Evolutionary conservation across 2,888 invertebrate species (phyloP).

Genomic region (Drymonia ruficornis): DNA sequence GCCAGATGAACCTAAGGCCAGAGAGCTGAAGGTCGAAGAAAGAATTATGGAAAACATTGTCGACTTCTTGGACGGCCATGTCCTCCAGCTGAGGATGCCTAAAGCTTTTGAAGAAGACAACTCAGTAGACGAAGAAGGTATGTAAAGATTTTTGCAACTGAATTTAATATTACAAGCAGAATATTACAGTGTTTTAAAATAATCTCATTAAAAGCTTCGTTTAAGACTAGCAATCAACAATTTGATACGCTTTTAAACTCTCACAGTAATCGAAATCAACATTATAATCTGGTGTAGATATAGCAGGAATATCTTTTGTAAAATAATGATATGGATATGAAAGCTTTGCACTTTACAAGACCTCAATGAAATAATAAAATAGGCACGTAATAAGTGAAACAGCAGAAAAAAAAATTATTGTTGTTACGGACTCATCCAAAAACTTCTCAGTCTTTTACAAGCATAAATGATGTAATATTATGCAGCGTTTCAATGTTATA

Average conservation of each 20-base stretch:
- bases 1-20: slow-evolving; percentile 70
- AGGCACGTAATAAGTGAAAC: no score
- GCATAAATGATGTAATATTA: slow-evolving; percentile 1
- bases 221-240: neutral
- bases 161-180: no score
- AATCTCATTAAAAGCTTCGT: neutral
- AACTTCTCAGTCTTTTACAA: neutral
- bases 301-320: neutral
- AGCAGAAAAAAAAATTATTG: no score
- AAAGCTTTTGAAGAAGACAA: slow-evolving; percentile 75
- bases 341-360: no score
- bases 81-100: slow-evolving; percentile 76
- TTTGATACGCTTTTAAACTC: neutral
- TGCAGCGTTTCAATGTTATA: neutral
- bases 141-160: slow-evolving; percentile 15
- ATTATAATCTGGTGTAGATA: neutral
- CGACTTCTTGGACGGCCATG: slow-evolving; percentile 75
- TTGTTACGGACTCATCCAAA: neutral
- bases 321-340: no score
- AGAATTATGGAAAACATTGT: slow-evolving; percentile 77
- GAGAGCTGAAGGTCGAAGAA: slow-evolving; percentile 73
- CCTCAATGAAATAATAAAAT: no score
- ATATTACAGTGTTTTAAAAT: neutral
- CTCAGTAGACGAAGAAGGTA: slow-evolving; percentile 78
- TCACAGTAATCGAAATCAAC: neutral